phyloP scores from a whole-genome alignment of 2,797 vertebrate genomes.

The Semaprochilodus insignis region DNA sequence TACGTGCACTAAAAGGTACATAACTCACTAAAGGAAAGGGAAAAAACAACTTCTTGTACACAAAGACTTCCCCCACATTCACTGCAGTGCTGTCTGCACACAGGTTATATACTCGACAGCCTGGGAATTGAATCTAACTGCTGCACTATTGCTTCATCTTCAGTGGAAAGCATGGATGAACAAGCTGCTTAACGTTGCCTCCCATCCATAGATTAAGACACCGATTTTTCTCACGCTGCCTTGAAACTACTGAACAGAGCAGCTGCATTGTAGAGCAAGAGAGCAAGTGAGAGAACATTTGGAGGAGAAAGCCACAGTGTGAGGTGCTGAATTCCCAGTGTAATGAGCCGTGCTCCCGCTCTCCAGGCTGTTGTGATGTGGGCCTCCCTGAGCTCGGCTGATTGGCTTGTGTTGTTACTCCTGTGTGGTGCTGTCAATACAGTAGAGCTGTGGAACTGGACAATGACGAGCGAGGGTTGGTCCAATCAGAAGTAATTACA shows the following conservation, averaged over 20 bases:
- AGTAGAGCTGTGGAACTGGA: constrained; percentile 43
- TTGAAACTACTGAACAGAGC: background rate
- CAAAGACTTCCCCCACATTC: background rate
- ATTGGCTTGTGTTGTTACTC: constrained; percentile 52
- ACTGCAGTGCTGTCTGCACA: background rate
- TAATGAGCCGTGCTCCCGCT: constrained; percentile 27
- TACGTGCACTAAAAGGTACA: too few species aligned
- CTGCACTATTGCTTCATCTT: constrained; percentile 7
- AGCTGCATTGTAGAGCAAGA: background rate
- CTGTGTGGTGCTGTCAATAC: constrained; percentile 50
- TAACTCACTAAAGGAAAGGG: too few species aligned
- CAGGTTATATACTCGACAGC: background rate
- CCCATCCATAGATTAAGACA: constrained; percentile 6
- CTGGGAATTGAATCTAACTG: constrained; percentile 6
- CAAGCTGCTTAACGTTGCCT: background rate
- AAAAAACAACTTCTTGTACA: background rate
- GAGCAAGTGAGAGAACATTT: background rate
- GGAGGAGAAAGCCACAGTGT: constrained; percentile 20
- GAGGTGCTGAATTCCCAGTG: constrained; percentile 19
- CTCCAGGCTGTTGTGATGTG: constrained; percentile 8
- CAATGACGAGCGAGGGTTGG: constrained; percentile 41
- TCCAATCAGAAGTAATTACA: constrained; percentile 51
- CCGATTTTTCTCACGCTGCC: background rate
- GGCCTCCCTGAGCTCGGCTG: constrained; percentile 39
- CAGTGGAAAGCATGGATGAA: background rate